Evolutionary conservation across 2,797 vertebrate genomes (phyloP).

Genomic region (Cottoperca gobio): DNA sequence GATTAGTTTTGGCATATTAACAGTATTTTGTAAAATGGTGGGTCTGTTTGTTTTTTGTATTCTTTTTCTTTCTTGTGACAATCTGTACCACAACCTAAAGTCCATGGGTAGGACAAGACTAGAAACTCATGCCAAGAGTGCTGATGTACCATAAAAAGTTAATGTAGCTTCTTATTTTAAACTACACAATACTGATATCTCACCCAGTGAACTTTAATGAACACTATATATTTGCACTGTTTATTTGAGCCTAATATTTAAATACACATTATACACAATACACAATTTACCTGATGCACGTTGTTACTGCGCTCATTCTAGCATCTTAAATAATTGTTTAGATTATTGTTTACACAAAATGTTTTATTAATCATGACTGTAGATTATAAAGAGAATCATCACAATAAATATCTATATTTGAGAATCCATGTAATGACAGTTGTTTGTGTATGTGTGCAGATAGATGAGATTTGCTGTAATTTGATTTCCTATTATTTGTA

Average conservation of each 20-base stretch:
- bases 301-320: conserved; percentile 28
- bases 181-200: conserved; percentile 22
- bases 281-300: conserved; percentile 14
- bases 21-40: conserved; percentile 13
- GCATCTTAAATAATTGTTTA: conserved; percentile 28
- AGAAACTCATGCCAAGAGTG: background rate
- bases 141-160: conserved; percentile 18
- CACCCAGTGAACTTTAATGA: conserved; percentile 29
- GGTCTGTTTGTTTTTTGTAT: conserved; percentile 12
- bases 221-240: conserved; percentile 47
- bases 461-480: background rate
- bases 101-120: background rate
- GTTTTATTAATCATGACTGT: conserved; percentile 25
- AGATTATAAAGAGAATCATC: conserved; percentile 27
- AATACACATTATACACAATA: background rate
- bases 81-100: conserved; percentile 13
- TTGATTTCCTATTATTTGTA: background rate
- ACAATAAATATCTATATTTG: conserved; percentile 68
- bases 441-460: background rate
- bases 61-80: conserved; percentile 21
- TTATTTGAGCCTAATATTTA: conserved; percentile 24
- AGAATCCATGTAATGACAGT: background rate
- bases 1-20: conserved; percentile 31
- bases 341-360: conserved; percentile 20
- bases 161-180: conserved; percentile 53